Evolutionary conservation across 2,888 invertebrate species (phyloP).

Genomic region (Catotricha subobsoleta): DNA sequence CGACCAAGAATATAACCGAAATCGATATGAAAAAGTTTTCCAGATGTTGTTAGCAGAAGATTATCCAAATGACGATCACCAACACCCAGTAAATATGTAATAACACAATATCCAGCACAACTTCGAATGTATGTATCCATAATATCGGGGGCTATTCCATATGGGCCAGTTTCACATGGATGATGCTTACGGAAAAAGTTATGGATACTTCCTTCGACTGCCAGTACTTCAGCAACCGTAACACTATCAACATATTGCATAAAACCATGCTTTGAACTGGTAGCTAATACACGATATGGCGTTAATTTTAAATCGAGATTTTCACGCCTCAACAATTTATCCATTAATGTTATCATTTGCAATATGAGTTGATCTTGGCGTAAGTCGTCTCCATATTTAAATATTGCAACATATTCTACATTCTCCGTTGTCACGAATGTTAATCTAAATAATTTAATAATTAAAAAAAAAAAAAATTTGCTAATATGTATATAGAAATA

Average conservation of each 20-base stretch:
- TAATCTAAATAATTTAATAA: conserved; percentile 37
- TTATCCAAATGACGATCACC: conserved; percentile 98
- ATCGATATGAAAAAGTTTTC: conserved; percentile 91
- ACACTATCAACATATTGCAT: conserved; percentile 88
- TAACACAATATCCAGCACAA: conserved; percentile 95
- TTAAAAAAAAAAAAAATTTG: not conserved
- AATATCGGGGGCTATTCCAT: conserved; percentile 80
- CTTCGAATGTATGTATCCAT: conserved; percentile 96
- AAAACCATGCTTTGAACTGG: conserved; percentile 90
- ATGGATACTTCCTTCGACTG: conserved; percentile 73
- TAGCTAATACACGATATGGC: conserved; percentile 89
- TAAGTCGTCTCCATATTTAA: conserved; percentile 94
- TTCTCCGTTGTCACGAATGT: conserved; percentile 64
- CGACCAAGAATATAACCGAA: conserved; percentile 95
- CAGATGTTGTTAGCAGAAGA: conserved; percentile 72
- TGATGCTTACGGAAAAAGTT: conserved; percentile 84
- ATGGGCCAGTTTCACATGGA: conserved; percentile 72
- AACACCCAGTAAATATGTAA: conserved; percentile 92
- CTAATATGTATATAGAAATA: not conserved
- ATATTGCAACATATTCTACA: conserved; percentile 82
- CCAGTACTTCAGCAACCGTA: conserved; percentile 80
- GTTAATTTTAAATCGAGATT: conserved; percentile 93
- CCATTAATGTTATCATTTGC: conserved; percentile 97
- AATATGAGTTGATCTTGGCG: conserved; percentile 93
- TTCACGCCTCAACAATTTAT: conserved; percentile 79